Evolutionary conservation across 1,140 invertebrate genomes (phyloP), one percentile per base, ranked within the genome.

Genomic region (Drosophila repleta): DNA sequence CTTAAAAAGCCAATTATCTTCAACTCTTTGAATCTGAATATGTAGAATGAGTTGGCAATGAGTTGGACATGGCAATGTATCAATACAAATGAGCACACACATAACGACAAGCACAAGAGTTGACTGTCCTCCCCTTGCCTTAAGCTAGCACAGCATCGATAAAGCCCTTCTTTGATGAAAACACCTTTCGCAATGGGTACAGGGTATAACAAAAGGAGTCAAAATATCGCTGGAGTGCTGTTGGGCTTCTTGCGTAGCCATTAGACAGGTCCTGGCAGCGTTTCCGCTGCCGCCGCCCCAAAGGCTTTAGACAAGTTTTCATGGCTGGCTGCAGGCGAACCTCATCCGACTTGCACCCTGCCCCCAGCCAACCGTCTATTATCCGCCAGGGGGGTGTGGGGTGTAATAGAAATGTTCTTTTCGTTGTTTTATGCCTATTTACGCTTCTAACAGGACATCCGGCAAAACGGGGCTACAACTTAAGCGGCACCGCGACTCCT

Each of bases 351-450:
- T 11, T 20, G 39, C 32, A 51, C 52, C 51, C 49, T n/a, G 68
- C 37, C 18, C 32, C 32, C 8, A 11, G 10, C 10, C 32, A 35
- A 35, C 1, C 32, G n/a, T 11, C 32, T 35, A 35, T 35, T 10
- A 35, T 35, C 32, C 32, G 32, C 8, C 10, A 24, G 32, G n/a
- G 18, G 3, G 18, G 32, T 0, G 10, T 49, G 60, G 70, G 67
- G 60, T 76, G 83, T 83, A 88, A 88, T 88, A 88, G 84, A 88
- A 88, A 88, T 88, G 83, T 88, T 88, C 76, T 61, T 88, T 89
- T 88, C 79, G 84, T 83, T 88, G 84, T 88, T 88, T 88, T 88
- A 89, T 88, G 83, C 83, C 83, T 88, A 88, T 88, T 88, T 88
- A 88, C 83, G 83, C 83, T 88, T 83, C 79, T 62, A 83, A 88